Conservation (phyloP, 1,140 invertebrate species). For the Orchesella cincta region DNA sequence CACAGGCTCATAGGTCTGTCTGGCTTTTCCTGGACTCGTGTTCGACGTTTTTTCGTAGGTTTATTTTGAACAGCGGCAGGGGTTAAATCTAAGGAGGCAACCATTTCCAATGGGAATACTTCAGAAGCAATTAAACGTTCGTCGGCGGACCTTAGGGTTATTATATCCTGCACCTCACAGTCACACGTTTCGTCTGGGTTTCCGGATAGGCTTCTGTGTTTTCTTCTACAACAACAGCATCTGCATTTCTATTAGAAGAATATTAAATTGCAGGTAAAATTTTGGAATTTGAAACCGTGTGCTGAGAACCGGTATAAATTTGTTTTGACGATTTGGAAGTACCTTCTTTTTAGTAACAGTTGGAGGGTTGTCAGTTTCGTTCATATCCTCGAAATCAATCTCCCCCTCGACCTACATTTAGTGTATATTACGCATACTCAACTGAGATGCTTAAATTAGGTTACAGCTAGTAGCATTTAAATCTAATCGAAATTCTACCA, state of each 20-base stretch:
- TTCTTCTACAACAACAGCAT: not conserved
- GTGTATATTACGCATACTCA: no score
- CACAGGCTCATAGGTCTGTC: constrained; percentile 69
- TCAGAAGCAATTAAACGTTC: not conserved
- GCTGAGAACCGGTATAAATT: no score
- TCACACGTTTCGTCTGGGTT: not conserved
- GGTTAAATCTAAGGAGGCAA: not conserved
- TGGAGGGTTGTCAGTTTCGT: no score
- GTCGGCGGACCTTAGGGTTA: not conserved
- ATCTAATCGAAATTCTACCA: no score
- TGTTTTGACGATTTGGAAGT: no score
- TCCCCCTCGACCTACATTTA: no score
- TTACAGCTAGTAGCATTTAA: no score
- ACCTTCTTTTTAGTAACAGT: no score
- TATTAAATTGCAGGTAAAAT: no score
- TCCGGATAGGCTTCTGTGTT: not conserved
- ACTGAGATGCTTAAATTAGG: no score
- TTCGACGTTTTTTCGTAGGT: constrained; percentile 21
- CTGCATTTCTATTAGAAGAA: not conserved
- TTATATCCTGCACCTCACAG: not conserved
- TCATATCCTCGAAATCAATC: no score
- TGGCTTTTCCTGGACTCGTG: constrained; percentile 38
- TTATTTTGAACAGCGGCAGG: not conserved
- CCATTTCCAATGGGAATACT: not conserved
- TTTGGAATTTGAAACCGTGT: no score